Evolutionary conservation across 2,797 vertebrate genomes (phyloP), one percentile per base, ranked within the genome.

Genomic region (Poeciliopsis presidionis): DNA sequence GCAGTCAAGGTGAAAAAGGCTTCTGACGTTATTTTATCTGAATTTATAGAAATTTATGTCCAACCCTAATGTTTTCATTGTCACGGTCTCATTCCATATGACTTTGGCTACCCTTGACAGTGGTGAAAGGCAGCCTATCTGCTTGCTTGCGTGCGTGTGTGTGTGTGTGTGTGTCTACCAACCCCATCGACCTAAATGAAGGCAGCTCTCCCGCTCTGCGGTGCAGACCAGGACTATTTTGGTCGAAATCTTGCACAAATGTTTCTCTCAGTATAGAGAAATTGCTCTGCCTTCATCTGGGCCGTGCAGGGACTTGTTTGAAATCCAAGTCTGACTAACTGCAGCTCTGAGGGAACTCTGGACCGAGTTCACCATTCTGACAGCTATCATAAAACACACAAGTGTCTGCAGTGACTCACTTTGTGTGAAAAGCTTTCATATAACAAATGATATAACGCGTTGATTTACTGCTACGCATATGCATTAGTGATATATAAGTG

Each of bases 221-320:
- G 92, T 94, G 87, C 41, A 88, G 90, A 88, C 86, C 86, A 84
- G 88, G 85, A 90, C 93, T 94, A 94, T 94, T 94, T 93, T 85
- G 86, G 93, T 90, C 77, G 67, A 93, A 94, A 93, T 89, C 91
- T 92, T 94, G 92, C 92, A 93, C 92, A 94, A 94, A 94, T 92
- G 92, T 92, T 91, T 92, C 91, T 93, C 85, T 91, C 87, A 91
- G 90, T 75, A 4, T 71, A 51, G 81, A 90, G 88, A 79, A 76
- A 82, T 78, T 81, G 81, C 81, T 81, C 73, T 79, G 74, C 86
- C 86, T 88, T 87, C 83, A 87, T 91, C 77, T 74, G 79, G 67
- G 72, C 79, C 76, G 14, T 70, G 67, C 67, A 75, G 65, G 82
- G 53, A 45, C 83, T 70, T 81, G 69, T 7, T 33, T 81, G 79